A percentile compares a stretch with the other conserved stretches of the same genome.
Conservation (phyloP, 2,797 vertebrate genomes). For the Sardinella longiceps region DNA sequence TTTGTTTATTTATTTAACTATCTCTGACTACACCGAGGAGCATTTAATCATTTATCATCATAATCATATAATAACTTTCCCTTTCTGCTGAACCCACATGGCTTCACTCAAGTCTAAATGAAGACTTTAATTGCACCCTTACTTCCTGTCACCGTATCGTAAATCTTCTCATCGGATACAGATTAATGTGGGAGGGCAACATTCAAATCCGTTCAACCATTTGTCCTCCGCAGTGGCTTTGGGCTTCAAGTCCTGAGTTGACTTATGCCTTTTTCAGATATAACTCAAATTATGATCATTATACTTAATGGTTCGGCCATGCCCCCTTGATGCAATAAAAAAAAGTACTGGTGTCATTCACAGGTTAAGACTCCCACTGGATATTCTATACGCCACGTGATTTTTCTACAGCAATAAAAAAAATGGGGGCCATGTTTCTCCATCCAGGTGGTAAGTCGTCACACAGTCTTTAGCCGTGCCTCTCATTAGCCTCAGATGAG, state of each 20-base stretch:
- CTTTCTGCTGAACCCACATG: neutral
- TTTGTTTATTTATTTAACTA: neutral
- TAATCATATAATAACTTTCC: neutral
- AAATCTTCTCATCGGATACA: slow-evolving; percentile 19
- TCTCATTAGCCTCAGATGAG: neutral
- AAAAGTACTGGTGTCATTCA: neutral
- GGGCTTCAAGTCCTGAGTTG: neutral
- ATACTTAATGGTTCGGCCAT: neutral
- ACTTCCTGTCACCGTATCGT: slow-evolving; percentile 21
- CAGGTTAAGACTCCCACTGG: neutral
- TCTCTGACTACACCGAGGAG: neutral
- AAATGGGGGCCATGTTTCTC: neutral
- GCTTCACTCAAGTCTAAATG: slow-evolving; percentile 11
- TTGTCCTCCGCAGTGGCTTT: slow-evolving; percentile 6
- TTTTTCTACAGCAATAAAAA: neutral
- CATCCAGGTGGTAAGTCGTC: neutral
- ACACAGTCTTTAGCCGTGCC: neutral
- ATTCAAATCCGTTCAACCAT: neutral
- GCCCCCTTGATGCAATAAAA: neutral
- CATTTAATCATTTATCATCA: slow-evolving; percentile 1
- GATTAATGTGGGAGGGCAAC: slow-evolving; percentile 4
- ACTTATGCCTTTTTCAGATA: slow-evolving; percentile 24
- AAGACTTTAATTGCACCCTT: slow-evolving; percentile 24
- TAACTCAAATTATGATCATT: slow-evolving; percentile 17
- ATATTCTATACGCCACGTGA: neutral